Percentiles rank a stretch among this genome's conserved stretches.
These are phyloP conservation scores for Pseudochirops corinnae DNA, from an alignment of 2,797 vertebrate genomes.

Conservation along the genomic window DNA sequence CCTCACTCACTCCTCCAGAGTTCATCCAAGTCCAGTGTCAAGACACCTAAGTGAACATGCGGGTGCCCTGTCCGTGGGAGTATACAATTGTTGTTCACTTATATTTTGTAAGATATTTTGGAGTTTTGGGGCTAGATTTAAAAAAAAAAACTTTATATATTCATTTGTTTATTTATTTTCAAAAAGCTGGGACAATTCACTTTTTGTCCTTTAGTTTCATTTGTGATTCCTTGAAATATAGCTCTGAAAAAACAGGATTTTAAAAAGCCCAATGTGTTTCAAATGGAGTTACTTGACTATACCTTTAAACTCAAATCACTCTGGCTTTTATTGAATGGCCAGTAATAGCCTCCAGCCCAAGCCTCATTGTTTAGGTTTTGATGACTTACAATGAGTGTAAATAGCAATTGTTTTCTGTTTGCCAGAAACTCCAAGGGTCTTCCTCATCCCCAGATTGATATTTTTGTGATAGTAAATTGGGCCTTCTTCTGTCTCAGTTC, in stretches of 20 bases:
- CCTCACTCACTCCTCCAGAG: neutral
- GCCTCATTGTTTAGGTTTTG: neutral
- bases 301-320: no score
- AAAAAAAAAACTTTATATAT: neutral
- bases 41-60: neutral
- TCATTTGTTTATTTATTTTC: neutral
- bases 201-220: neutral
- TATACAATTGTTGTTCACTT: neutral
- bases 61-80: neutral
- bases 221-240: neutral
- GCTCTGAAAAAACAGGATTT: neutral
- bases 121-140: neutral
- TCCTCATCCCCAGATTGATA: no score
- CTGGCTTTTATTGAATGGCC: no score
- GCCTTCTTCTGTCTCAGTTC: neutral
- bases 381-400: neutral
- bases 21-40: neutral
- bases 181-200: neutral
- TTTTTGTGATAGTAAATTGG: neutral
- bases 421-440: no score
- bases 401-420: neutral
- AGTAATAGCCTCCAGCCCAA: neutral
- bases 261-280: neutral
- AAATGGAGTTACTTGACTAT: no score
- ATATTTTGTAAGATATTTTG: neutral